Percentiles rank a stretch among this genome's conserved stretches.
Evolutionary conservation across 2,113 vertebrate species (phyloP).

Genomic region (Plotosus lineatus): DNA sequence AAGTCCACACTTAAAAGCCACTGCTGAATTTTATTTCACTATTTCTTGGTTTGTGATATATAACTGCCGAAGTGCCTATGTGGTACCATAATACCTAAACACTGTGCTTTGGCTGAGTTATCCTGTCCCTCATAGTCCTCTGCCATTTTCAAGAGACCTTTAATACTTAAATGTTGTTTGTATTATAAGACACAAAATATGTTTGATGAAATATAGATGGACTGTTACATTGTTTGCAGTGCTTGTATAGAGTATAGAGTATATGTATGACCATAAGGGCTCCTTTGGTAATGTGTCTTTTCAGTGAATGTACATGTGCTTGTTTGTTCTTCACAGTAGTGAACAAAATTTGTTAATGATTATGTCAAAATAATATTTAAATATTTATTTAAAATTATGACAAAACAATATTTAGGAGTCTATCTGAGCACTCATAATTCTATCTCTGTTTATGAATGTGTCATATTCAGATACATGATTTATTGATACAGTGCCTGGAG

Average conservation of each 20-base stretch:
- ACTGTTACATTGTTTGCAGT: constrained; percentile 14
- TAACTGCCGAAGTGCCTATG: constrained; percentile 66
- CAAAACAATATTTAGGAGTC: too few species aligned
- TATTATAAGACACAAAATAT: not conserved
- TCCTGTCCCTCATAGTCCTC: constrained; percentile 28
- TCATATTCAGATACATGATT: not conserved
- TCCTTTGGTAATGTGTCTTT: constrained; percentile 13
- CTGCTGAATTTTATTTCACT: not conserved
- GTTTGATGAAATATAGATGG: constrained; percentile 5
- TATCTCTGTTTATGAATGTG: not conserved
- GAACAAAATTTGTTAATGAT: constrained; percentile 46
- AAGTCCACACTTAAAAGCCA: not conserved
- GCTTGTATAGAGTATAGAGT: not conserved
- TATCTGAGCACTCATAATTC: not conserved
- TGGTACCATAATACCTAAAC: constrained; percentile 60
- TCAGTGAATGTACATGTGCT: not conserved
- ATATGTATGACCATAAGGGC: constrained; percentile 30
- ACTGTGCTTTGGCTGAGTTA: constrained; percentile 60
- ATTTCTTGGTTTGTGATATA: constrained; percentile 14
- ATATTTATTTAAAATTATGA: too few species aligned
- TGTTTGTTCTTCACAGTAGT: constrained; percentile 18
- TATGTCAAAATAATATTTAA: too few species aligned
- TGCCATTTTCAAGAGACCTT: constrained; percentile 26
- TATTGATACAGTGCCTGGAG: too few species aligned
- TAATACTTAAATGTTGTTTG: constrained; percentile 8